Percentiles rank a stretch among this genome's conserved stretches.
phyloP scores from a whole-genome alignment of 2,113 vertebrate genomes.

The Albula goreensis region DNA sequence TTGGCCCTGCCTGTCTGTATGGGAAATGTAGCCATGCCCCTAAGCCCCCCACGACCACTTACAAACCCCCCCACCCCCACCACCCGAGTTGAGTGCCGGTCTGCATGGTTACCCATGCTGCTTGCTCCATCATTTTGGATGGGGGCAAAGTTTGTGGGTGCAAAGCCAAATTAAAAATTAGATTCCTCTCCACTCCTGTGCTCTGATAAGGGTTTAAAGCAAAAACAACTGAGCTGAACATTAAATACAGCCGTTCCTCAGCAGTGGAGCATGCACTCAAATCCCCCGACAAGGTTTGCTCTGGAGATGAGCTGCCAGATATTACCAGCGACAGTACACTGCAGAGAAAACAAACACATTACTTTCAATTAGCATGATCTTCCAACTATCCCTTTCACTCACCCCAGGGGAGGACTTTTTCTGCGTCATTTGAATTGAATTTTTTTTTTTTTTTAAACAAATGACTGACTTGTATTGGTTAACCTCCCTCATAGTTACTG shows the following conservation, averaged over 20 bases:
- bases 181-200: constrained; percentile 31
- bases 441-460: constrained; percentile 56
- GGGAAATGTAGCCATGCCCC: constrained; percentile 59
- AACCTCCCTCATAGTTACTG: constrained; percentile 47
- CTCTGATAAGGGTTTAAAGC: background rate
- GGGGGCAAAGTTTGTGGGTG: background rate
- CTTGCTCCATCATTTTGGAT: background rate
- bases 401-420: constrained; percentile 14
- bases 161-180: background rate
- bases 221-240: constrained; percentile 18
- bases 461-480: constrained; percentile 54
- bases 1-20: constrained; percentile 24
- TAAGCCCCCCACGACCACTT: constrained; percentile 32
- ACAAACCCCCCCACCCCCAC: constrained; percentile 11
- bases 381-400: constrained; percentile 30
- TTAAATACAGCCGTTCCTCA: constrained; percentile 35
- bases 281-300: constrained; percentile 52
- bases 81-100: constrained; percentile 41
- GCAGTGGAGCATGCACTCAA: constrained; percentile 34
- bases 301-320: constrained; percentile 41
- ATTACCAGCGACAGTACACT: constrained; percentile 48
- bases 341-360: constrained; percentile 53
- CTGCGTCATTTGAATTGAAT: constrained; percentile 22
- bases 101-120: constrained; percentile 41
- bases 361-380: constrained; percentile 54